phyloP scores from a whole-genome alignment of 2,888 invertebrate genomes.

The Trissolcus japonicus region DNA sequence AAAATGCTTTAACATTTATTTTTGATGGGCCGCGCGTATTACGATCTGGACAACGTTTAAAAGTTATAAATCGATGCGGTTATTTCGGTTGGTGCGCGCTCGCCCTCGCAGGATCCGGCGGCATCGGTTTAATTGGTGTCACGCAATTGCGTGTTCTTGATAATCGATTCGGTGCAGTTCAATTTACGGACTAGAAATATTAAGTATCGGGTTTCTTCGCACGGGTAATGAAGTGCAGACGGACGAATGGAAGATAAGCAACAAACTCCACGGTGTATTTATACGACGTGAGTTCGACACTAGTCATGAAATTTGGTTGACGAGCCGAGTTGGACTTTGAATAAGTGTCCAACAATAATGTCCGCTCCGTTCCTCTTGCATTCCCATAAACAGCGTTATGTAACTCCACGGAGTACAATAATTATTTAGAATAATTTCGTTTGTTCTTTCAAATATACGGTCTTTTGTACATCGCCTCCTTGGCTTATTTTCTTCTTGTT shows the following conservation, averaged over 20 bases:
- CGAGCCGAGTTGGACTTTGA: conserved; percentile 9
- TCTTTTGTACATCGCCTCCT: too few relatives aligned
- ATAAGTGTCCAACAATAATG: conserved; percentile 13
- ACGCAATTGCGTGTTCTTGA: too few relatives aligned
- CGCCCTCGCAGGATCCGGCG: too few relatives aligned
- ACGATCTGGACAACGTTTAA: conserved; percentile 8
- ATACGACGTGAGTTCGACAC: conserved; percentile 8
- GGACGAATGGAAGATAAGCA: conserved; percentile 17
- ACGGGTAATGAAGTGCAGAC: conserved; percentile 30
- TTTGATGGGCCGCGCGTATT: conserved; percentile 18
- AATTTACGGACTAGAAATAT: conserved; percentile 12
- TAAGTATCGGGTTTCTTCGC: conserved; percentile 11
- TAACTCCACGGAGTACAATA: too few relatives aligned
- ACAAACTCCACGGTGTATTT: conserved; percentile 31
- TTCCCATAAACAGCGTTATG: too few relatives aligned
- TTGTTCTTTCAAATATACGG: too few relatives aligned
- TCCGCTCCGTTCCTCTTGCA: not conserved
- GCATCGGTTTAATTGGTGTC: too few relatives aligned
- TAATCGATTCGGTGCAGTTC: too few relatives aligned
- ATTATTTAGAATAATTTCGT: too few relatives aligned
- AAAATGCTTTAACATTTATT: conserved; percentile 36
- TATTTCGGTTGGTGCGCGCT: too few relatives aligned
- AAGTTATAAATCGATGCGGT: too few relatives aligned
- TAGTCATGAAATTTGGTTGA: conserved; percentile 25
- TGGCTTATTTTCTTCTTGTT: too few relatives aligned